Base-by-base conservation (phyloP, 2,113 vertebrate species). In the Ictidomys tridecemlineatus region DNA sequence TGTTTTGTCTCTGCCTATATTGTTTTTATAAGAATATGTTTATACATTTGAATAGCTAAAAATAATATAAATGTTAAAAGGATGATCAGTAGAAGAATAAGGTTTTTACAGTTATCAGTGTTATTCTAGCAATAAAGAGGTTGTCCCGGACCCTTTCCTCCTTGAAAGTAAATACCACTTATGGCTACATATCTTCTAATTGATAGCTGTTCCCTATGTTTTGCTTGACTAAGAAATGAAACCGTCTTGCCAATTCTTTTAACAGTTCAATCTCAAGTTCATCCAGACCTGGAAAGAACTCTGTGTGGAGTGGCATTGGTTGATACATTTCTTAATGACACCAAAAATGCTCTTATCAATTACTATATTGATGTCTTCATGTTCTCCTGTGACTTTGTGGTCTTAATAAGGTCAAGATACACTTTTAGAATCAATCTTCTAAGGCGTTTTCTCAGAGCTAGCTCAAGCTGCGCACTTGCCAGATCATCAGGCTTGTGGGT, bases 401-500 rank as follows among this genome's bases (percentile, higher is more conserved):
- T 89, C 89, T 92, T 61, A 95, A 73, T 72, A 85, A 85, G 39
- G 85, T 83, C 58, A 77, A 93, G 34, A 65, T 42, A 69, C 45
- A 72, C 85, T 87, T 95, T 91, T 51, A 89, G 32, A 91, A 79
- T 58, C 53, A 79, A n/a, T 63, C n/a, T 65, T 86, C 86, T 37
- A 58, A 79, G 74, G 80, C 78, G 61, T 95, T 96, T 96, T 91
- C 63, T 87, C 42, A 87, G 70, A 56, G 48, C 78, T 92, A 86
- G 58, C 32, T 90, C 88, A 76, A 61, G 72, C 89, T 94, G 94
- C 6, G 72, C 48, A 8, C 94, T 20, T 89, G 24, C 83, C 51
- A 3, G 53, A 82, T 96, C 85, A 96, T 89, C 85, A 83, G 85
- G 89, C 22, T 96, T 72, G 85, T 97, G 94, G 93, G 94, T 93